Evolutionary conservation across 2,797 vertebrate species (phyloP), one percentile per base, ranked within the genome.

Genomic region (Sebastes cheni): DNA sequence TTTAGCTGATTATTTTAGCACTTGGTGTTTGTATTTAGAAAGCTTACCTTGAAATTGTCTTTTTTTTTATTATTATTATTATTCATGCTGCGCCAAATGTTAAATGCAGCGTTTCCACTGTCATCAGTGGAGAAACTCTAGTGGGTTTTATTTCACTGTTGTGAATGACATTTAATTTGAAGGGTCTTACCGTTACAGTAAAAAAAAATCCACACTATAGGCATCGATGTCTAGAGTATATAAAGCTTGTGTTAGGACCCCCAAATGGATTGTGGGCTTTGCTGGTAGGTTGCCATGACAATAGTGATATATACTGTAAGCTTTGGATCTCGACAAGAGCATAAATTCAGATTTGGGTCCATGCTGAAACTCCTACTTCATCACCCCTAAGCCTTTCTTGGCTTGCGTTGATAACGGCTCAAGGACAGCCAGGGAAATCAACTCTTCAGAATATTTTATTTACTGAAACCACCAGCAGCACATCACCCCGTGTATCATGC

Each of bases 1-100:
- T 92, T 90, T 91, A 93, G 90, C 82, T 87, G 86, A 89, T 93
- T 92, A 87, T 92, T 93, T 95, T 94, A 94, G 94, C 93, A 94
- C 88, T 95, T 93, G 93, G 81, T 94, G 90, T 91, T 92, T 93
- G 89, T 94, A 89, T 94, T 82, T 93, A 89, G 92, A 89, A 89
- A 81, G 72, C 81, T 90, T 89, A 88, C 83, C 73, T 83, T 88
- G 34, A 85, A 85, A 81, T 78, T 83, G 56, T 86, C 29, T 69
- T 72, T 70, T 87, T 73, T 50, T 56, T 67, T 66, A 1, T 39
- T 14, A 39, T 39, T 34, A 34, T 46, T 52, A 10, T 74, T 42
- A 42, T 64, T 74, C 61, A 58, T 56, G 87, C 87, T 92, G 83
- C 84, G 1, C 80, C 87, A 86, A 80, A 80, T 81, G 76, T 84